phyloP scores from a whole-genome alignment of 2,113 vertebrate species.

The Rhinichthys klamathensis region DNA sequence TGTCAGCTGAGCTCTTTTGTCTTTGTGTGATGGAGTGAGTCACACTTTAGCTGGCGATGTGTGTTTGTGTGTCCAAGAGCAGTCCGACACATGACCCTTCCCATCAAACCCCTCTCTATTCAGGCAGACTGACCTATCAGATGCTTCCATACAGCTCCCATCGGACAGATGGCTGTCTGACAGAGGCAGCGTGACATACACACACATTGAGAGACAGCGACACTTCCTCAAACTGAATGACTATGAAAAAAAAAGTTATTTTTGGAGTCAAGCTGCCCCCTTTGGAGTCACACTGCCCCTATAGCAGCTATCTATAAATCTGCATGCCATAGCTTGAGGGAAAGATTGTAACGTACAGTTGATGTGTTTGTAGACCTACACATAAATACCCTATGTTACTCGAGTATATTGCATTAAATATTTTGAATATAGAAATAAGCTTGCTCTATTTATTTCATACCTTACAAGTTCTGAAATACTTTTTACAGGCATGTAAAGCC shows the following conservation, averaged over 20 bases:
- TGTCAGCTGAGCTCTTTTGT: slow-evolving; percentile 67
- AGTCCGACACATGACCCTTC: slow-evolving; percentile 78
- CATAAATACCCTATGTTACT: not conserved
- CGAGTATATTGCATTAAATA: not conserved
- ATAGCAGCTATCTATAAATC: not conserved
- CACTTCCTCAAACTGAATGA: slow-evolving; percentile 24
- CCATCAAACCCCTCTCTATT: slow-evolving; percentile 64
- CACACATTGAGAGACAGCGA: slow-evolving; percentile 43
- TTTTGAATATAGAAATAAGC: not conserved
- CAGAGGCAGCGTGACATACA: slow-evolving; percentile 56
- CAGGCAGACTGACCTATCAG: slow-evolving; percentile 70
- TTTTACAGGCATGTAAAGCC: not conserved
- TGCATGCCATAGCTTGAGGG: not conserved
- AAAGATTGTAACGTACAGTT: not conserved
- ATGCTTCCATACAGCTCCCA: slow-evolving; percentile 67
- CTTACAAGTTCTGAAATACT: not conserved
- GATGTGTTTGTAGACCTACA: not conserved
- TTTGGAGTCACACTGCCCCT: not conserved
- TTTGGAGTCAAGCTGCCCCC: not conserved
- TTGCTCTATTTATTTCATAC: not conserved
- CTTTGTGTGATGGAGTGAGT: slow-evolving; percentile 70
- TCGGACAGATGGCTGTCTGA: slow-evolving; percentile 70
- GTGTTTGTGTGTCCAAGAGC: slow-evolving; percentile 70
- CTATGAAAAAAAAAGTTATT: not conserved
- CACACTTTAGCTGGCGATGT: slow-evolving; percentile 61